phyloP scores from a whole-genome alignment of 2,797 vertebrate genomes.

The Scyliorhinus canicula region DNA sequence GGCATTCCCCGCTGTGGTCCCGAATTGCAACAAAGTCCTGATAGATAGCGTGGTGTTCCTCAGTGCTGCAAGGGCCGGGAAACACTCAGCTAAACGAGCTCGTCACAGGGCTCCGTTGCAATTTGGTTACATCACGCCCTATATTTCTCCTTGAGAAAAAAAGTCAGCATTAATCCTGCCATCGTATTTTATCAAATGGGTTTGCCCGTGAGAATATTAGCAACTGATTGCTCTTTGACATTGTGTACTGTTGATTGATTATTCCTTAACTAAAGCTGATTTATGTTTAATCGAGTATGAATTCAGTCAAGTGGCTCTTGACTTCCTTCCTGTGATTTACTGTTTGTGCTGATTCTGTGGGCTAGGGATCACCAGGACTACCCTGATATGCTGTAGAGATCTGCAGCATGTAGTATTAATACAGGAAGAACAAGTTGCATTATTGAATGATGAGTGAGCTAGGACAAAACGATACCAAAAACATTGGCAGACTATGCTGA shows the following conservation, averaged over 20 bases:
- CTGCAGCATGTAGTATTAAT: neutral
- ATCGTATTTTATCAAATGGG: neutral
- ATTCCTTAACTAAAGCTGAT: conserved; percentile 1
- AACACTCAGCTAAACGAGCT: too few species aligned
- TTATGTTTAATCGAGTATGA: neutral
- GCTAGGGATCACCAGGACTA: neutral
- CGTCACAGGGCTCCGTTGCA: too few species aligned
- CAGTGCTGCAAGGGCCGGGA: too few species aligned
- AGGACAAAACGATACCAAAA: neutral
- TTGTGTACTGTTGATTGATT: neutral
- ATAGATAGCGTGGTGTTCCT: too few species aligned
- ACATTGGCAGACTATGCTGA: neutral
- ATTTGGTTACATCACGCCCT: too few species aligned
- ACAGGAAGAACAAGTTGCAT: neutral
- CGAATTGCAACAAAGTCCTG: too few species aligned
- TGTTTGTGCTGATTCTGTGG: neutral
- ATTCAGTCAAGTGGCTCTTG: neutral
- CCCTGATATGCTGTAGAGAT: neutral
- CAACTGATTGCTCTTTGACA: neutral
- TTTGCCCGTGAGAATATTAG: neutral
- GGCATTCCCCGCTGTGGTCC: too few species aligned
- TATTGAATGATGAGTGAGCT: neutral
- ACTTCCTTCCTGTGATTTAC: neutral
- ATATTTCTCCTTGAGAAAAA: neutral
- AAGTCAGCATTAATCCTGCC: neutral